phyloP scores from a whole-genome alignment of 2,797 vertebrate genomes.

The Neoniphon sammara region DNA sequence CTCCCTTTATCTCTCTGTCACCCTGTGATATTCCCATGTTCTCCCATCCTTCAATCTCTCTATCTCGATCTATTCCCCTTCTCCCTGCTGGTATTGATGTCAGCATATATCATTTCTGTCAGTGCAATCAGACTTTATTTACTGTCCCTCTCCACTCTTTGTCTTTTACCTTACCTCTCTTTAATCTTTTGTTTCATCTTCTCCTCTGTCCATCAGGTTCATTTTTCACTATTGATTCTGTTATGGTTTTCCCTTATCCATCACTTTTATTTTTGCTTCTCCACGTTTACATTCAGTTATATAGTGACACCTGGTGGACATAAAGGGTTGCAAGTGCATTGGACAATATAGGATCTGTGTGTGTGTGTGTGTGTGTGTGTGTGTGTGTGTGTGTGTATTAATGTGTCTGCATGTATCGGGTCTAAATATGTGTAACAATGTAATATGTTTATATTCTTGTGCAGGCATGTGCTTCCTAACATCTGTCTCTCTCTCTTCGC shows the following conservation, averaged over 20 bases:
- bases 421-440: background rate
- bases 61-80: background rate
- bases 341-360: background rate
- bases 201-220: background rate
- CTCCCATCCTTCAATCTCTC: background rate
- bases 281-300: background rate
- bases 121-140: background rate
- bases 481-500: background rate
- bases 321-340: background rate
- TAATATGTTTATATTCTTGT: background rate
- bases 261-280: no score
- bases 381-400: background rate
- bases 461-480: background rate
- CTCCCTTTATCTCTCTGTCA: background rate
- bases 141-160: no score
- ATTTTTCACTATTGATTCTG: background rate
- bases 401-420: background rate
- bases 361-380: background rate
- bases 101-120: background rate
- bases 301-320: constrained; percentile 55
- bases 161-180: background rate
- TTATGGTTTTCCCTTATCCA: background rate
- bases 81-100: background rate
- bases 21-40: no score
- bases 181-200: background rate